Base-by-base conservation (phyloP, 1,140 invertebrate genomes). In the Procambarus virginalis region DNA sequence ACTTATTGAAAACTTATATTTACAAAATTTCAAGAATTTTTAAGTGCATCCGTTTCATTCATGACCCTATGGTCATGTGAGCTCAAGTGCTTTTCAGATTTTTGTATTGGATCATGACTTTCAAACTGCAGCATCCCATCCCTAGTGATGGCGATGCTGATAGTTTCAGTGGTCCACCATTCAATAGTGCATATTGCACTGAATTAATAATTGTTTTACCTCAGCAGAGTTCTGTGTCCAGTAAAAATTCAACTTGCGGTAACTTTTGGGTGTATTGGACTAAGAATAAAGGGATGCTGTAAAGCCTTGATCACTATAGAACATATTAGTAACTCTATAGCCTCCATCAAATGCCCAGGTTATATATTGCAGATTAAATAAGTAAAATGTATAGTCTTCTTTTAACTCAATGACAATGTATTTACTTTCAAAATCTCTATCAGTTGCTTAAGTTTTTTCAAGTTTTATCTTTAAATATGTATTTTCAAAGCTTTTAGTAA, bases 1-100 rank as follows among this genome's bases (percentile, higher is more conserved):
- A 68, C 64, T 68, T 68, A 68, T 17, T 34, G 8, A 73, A 10
- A 22, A 34, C 34, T 73, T 73, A 73, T 73, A 34, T 8, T 34
- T 14, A 17, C 22, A 73, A 20, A 73, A 73, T 73, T 5, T 73
- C 3, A 73, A 34, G n/a, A 9, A 34, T 73, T 34, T 73, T 73
- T 34, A 68, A 20, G 64, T 68, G 20, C 20, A 68, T 68, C 64
- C 5, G 64, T 68, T 68, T 68, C 77, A 46, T 51, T 49, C 22
- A 51, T 49, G 77, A 51, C 77, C 77, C 46, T 5, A 78, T n/a
- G 17, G 45, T 49, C 46, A 48, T 51, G 20, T n/a, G 46, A 80
- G 78, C 78, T 80, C 78, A 80, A 80, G 49, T 80, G 22, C 78
- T 55, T 80, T 48, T 80, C 78, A 80, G 78, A 80, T 80, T 6